These are phyloP conservation scores for Drosophila rufa DNA, from an alignment of 1,140 invertebrate genomes.

Conservation along the genomic window DNA sequence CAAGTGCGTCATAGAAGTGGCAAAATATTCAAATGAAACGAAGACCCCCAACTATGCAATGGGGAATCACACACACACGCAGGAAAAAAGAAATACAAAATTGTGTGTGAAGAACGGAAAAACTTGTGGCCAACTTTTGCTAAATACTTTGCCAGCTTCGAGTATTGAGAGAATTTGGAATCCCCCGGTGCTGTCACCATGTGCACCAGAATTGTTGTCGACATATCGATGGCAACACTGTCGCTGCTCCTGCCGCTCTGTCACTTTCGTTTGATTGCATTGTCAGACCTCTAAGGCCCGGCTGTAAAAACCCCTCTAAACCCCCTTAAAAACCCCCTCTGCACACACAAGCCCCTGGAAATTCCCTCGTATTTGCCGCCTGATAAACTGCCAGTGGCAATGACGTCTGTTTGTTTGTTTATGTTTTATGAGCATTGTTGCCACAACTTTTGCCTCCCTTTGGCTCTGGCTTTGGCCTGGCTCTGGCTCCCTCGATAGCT, in stretches of 20 bases:
- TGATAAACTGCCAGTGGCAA: slow-evolving; percentile 53
- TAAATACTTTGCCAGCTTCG: slow-evolving; percentile 45
- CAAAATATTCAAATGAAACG: slow-evolving; percentile 52
- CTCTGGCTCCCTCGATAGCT: slow-evolving; percentile 40
- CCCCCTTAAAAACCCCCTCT: not conserved
- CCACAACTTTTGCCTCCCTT: slow-evolving; percentile 57
- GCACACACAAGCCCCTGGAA: slow-evolving; percentile 8
- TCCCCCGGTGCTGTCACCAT: slow-evolving; percentile 33
- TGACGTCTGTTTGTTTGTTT: slow-evolving; percentile 78
- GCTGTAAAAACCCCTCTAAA: not conserved
- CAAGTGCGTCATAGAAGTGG: slow-evolving; percentile 46
- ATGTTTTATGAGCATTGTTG: slow-evolving; percentile 78
- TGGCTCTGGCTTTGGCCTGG: not conserved
- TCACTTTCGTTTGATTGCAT: slow-evolving; percentile 68
- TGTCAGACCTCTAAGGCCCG: slow-evolving; percentile 47
- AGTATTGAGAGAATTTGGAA: slow-evolving; percentile 17
- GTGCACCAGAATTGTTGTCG: slow-evolving; percentile 37
- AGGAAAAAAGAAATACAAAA: slow-evolving; percentile 12
- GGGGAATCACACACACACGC: slow-evolving; percentile 26
- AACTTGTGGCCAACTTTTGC: slow-evolving; percentile 53
- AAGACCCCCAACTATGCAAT: slow-evolving; percentile 46
- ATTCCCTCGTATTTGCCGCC: slow-evolving; percentile 31
- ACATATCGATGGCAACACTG: slow-evolving; percentile 58
- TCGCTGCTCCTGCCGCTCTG: slow-evolving; percentile 40
- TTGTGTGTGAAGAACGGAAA: slow-evolving; percentile 24